These are phyloP conservation scores for Amphiprion ocellaris DNA, from an alignment of 2,113 vertebrate species.

Conservation along the genomic window DNA sequence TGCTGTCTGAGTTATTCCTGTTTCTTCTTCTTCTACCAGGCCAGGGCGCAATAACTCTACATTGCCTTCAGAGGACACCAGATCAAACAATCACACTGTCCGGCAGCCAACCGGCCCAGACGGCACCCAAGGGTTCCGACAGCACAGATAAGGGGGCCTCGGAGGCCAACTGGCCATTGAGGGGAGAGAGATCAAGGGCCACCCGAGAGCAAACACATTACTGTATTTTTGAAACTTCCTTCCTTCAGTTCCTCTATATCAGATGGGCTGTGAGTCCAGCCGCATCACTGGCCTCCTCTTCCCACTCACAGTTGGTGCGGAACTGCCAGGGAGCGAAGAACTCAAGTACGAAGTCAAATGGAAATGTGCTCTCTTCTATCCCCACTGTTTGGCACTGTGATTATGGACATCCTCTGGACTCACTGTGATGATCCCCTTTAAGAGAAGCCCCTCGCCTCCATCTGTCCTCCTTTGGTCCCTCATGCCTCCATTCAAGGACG, in stretches of 20 bases:
- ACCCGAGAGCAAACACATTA: constrained; percentile 59
- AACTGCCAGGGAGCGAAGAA: constrained; percentile 34
- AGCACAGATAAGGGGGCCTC: constrained; percentile 91
- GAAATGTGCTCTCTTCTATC: constrained; percentile 50
- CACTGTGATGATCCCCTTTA: constrained; percentile 91
- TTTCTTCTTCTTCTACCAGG: constrained; percentile 75
- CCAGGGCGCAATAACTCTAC: constrained; percentile 89
- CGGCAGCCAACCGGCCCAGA: constrained; percentile 93
- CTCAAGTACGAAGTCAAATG: constrained; percentile 49
- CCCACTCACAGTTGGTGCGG: constrained; percentile 30
- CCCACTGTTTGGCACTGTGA: constrained; percentile 84
- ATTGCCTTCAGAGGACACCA: constrained; percentile 87
- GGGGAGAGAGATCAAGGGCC: constrained; percentile 42
- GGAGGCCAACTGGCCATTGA: constrained; percentile 50
- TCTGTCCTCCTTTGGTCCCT: constrained; percentile 75
- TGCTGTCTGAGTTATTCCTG: constrained; percentile 15
- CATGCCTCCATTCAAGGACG: constrained; percentile 79
- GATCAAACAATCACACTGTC: constrained; percentile 92
- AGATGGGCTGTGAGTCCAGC: not conserved
- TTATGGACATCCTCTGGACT: constrained; percentile 83
- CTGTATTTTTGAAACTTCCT: constrained; percentile 43
- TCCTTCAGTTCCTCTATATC: constrained; percentile 60
- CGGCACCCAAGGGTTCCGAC: constrained; percentile 94
- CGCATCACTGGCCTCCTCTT: constrained; percentile 25
- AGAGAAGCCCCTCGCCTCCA: constrained; percentile 55